A percentile compares a stretch with the other conserved stretches of the same genome.
Conservation (phyloP, 2,888 invertebrate genomes). For the Ophion costatus region DNA sequence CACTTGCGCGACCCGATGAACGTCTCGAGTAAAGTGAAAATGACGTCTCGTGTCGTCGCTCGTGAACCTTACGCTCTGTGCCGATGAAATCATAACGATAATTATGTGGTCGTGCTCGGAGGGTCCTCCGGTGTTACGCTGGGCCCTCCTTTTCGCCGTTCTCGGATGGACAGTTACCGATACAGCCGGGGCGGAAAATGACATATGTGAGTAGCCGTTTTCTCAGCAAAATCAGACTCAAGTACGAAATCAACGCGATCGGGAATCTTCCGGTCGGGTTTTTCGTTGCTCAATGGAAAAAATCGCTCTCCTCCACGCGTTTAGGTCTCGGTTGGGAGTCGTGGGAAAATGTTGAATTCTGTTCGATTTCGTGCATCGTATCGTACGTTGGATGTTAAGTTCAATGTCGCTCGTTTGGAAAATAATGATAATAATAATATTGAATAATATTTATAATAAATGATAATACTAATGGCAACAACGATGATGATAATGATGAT, state of each 20-base stretch:
- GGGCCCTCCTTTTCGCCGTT: slow-evolving; percentile 69
- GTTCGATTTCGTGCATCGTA: background rate
- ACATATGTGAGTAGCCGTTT: slow-evolving; percentile 75
- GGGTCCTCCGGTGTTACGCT: slow-evolving; percentile 61
- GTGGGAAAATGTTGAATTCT: background rate
- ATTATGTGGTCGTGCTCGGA: slow-evolving; percentile 60
- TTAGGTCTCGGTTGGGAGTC: background rate
- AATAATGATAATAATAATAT: background rate
- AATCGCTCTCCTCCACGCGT: background rate
- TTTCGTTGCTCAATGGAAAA: background rate
- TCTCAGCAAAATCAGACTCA: background rate
- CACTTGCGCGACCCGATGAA: background rate
- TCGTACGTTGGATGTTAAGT: background rate
- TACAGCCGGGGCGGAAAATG: slow-evolving; percentile 73
- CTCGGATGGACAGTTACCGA: slow-evolving; percentile 63
- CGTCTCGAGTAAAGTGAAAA: slow-evolving; percentile 28
- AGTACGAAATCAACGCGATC: background rate
- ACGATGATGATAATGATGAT: background rate
- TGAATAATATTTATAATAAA: background rate
- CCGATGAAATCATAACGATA: slow-evolving; percentile 39
- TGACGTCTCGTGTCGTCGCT: slow-evolving; percentile 24
- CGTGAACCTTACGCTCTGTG: slow-evolving; percentile 32
- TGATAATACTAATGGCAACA: background rate
- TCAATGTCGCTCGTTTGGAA: background rate
- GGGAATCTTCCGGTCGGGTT: background rate